Percentiles rank a stretch among this genome's conserved stretches.
phyloP scores from a whole-genome alignment of 2,113 vertebrate species.

The Macroglossus sobrinus region DNA sequence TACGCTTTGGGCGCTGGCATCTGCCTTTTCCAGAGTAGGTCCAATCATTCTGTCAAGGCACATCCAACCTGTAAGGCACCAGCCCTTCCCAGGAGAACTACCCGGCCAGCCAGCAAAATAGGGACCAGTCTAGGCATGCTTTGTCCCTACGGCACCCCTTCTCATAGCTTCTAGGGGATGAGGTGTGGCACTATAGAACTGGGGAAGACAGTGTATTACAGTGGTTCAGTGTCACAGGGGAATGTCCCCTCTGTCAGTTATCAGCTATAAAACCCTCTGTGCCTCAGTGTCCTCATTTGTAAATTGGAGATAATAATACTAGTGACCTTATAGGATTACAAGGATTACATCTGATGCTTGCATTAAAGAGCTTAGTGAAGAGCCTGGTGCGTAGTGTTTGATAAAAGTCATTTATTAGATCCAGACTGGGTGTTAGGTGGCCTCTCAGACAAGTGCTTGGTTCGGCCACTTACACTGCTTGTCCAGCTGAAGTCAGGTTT shows the following conservation, averaged over 20 bases:
- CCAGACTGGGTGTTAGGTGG: not conserved
- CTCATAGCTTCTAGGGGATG: not conserved
- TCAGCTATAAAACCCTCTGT: not conserved
- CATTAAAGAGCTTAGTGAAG: conserved; percentile 30
- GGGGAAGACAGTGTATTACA: not conserved
- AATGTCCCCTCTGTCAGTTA: not conserved
- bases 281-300: not conserved
- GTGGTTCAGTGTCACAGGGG: not conserved
- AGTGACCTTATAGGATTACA: not conserved
- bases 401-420: conserved; percentile 15
- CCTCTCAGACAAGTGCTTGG: not conserved
- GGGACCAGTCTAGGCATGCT: not conserved
- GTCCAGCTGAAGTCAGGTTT: not conserved
- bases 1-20: not conserved
- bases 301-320: not conserved
- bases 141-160: not conserved
- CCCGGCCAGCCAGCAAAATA: not conserved
- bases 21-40: not conserved
- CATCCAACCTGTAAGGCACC: not conserved
- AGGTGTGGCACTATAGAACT: not conserved
- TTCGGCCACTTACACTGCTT: not conserved
- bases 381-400: not conserved
- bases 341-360: conserved; percentile 1
- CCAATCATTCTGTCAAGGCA: not conserved
- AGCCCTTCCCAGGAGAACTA: not conserved